A percentile compares a stretch with the other conserved stretches of the same genome.
phyloP scores from a whole-genome alignment of 53 echinoderm and acorn worm genomes.

The Apostichopus leukothele region DNA sequence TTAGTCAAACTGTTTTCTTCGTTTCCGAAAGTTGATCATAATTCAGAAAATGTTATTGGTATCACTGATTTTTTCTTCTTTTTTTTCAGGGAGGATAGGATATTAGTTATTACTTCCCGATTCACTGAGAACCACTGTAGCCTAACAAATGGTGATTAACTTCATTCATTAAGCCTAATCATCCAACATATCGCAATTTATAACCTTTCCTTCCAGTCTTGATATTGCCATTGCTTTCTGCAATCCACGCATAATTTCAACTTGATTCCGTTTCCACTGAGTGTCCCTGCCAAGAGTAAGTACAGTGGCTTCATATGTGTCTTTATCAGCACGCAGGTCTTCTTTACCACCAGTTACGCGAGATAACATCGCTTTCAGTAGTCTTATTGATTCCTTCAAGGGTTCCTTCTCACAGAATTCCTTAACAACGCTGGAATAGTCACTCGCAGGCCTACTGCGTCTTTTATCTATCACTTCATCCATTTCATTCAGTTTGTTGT shows the following conservation, averaged over 20 bases:
- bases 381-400: not conserved
- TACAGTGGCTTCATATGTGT: slow-evolving; percentile 52
- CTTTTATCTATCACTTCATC: slow-evolving; percentile 12
- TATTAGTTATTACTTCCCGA: no score
- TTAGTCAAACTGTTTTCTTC: no score
- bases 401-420: slow-evolving; percentile 11
- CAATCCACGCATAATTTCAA: slow-evolving; percentile 67
- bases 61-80: no score
- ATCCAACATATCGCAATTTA: not conserved
- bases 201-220: slow-evolving; percentile 36
- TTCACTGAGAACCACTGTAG: no score
- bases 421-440: slow-evolving; percentile 3
- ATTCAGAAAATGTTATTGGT: no score
- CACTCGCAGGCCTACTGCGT: not conserved
- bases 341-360: slow-evolving; percentile 40
- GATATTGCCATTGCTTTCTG: slow-evolving; percentile 66
- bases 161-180: no score
- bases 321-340: not conserved
- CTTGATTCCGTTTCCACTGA: slow-evolving; percentile 67
- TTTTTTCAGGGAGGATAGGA: no score
- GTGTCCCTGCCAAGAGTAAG: slow-evolving; percentile 62
- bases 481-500: not conserved
- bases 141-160: no score
- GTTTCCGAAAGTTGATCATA: no score
- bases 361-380: slow-evolving; percentile 33